Percentiles rank a stretch among this genome's conserved stretches.
These are phyloP conservation scores for Perca schrenkii DNA, from an alignment of 2,113 vertebrate genomes.

Conservation along the genomic window DNA sequence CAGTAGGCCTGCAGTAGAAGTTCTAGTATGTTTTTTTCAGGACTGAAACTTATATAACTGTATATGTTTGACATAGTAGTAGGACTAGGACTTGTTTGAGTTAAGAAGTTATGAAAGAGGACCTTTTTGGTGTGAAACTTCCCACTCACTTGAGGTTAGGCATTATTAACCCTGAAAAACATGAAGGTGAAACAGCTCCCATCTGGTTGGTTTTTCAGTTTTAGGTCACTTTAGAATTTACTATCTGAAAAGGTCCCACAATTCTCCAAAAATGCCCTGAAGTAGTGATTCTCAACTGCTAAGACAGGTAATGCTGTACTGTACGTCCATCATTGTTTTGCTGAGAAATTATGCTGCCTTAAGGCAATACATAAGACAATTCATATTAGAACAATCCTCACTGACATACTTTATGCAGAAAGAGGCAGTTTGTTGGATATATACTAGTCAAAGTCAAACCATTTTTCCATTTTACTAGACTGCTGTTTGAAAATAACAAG, in stretches of 20 bases:
- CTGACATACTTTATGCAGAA: neutral
- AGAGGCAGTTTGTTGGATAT: neutral
- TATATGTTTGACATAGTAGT: neutral
- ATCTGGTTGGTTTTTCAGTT: neutral
- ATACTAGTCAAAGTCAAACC: neutral
- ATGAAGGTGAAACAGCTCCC: neutral
- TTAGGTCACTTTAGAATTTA: neutral
- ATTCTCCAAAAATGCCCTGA: neutral
- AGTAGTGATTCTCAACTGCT: neutral
- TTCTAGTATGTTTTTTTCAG: constrained; percentile 2
- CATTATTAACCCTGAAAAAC: neutral
- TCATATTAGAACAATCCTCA: no score
- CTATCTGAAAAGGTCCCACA: neutral
- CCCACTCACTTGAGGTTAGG: neutral
- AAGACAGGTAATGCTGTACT: neutral
- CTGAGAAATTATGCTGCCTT: neutral
- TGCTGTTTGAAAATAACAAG: neutral
- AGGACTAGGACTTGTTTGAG: neutral
- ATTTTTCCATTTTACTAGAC: neutral
- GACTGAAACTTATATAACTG: neutral
- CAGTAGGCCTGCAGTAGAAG: neutral
- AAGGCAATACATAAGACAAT: no score
- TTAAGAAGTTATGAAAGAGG: neutral
- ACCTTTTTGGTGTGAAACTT: neutral
- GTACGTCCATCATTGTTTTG: no score